phyloP scores from a whole-genome alignment of 1,140 invertebrate genomes.

The Vollenhovia emeryi region DNA sequence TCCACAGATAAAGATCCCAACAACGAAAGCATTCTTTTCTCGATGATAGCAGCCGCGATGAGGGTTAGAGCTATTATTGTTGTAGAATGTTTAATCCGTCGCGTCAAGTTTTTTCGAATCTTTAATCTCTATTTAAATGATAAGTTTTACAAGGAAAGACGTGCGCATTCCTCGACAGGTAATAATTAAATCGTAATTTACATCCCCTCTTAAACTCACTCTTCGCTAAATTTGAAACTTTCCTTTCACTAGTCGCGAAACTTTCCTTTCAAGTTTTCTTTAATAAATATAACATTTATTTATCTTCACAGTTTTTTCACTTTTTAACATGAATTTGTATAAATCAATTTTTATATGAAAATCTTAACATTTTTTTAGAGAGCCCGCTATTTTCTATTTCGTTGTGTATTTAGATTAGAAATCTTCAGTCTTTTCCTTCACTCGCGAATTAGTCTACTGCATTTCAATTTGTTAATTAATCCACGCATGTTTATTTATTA shows the following conservation, averaged over 20 bases:
- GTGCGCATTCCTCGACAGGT: background rate
- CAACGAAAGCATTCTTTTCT: slow-evolving; percentile 8
- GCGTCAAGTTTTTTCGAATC: too few species aligned
- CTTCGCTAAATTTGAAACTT: background rate
- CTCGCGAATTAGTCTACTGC: background rate
- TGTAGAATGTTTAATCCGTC: too few species aligned
- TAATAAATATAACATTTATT: background rate
- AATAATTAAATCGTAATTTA: background rate
- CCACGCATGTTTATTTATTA: background rate
- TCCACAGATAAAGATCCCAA: background rate
- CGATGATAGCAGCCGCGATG: background rate
- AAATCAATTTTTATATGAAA: background rate
- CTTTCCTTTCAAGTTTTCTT: background rate
- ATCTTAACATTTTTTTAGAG: background rate
- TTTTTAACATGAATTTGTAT: background rate
- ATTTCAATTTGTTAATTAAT: background rate
- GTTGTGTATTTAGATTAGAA: background rate
- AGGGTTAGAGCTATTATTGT: background rate
- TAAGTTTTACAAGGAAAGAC: background rate
- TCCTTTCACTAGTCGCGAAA: background rate
- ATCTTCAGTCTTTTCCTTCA: background rate
- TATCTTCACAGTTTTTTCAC: background rate
- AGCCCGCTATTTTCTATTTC: background rate
- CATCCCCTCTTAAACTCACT: background rate
- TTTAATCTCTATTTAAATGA: background rate